phyloP scores from a whole-genome alignment of 2,797 vertebrate species.

The Calcarius lapponicus region DNA sequence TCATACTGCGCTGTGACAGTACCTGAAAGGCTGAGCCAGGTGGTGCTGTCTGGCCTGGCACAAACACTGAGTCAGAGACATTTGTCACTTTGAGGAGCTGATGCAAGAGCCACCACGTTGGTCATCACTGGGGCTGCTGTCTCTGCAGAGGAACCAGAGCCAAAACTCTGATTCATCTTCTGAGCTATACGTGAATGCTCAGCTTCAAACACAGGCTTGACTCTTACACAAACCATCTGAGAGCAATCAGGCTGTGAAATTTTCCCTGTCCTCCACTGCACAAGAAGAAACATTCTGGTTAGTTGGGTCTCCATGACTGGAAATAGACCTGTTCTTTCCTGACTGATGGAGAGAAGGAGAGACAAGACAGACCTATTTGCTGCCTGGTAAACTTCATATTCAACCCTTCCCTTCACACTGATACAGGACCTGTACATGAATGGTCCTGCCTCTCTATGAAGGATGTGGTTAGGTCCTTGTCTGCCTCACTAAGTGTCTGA shows the following conservation, averaged over 20 bases:
- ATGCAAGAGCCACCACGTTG: not conserved
- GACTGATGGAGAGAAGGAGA: not conserved
- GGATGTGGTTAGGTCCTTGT: not conserved
- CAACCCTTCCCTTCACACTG: not conserved
- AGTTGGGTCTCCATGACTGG: not conserved
- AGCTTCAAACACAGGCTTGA: not conserved
- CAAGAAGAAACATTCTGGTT: not conserved
- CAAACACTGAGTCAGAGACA: not conserved
- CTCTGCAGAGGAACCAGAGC: not conserved
- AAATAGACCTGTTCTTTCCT: not conserved
- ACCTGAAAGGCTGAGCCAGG: not conserved
- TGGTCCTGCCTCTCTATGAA: not conserved
- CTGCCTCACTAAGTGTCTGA: not conserved
- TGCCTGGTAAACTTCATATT: not conserved
- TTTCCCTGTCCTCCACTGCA: not conserved
- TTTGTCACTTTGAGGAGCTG: not conserved
- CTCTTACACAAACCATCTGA: not conserved
- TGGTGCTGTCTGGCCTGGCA: slow-evolving; percentile 10
- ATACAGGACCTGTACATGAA: not conserved
- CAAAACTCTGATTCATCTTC: slow-evolving; percentile 9
- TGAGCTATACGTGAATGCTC: not conserved
- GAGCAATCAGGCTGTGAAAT: not conserved
- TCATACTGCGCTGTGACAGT: not conserved
- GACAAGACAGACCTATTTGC: not conserved
- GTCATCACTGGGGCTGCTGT: not conserved